These are phyloP conservation scores for Sebastolobus alascanus DNA, from an alignment of 2,797 vertebrate genomes.

Conservation along the genomic window DNA sequence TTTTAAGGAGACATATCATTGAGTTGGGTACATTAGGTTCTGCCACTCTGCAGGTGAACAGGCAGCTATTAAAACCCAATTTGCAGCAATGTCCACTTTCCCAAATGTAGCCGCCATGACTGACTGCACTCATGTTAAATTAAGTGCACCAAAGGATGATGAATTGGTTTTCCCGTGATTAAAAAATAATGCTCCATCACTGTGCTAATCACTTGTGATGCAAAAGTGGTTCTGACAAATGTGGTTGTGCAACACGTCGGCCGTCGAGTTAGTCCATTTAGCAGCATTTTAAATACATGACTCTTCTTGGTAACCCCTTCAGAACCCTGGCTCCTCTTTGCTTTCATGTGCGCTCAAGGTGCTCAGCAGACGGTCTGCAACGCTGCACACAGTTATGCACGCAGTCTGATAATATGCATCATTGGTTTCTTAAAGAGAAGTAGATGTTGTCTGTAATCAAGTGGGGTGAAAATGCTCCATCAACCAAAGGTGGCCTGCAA, in stretches of 20 bases:
- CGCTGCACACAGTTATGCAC: slow-evolving; percentile 12
- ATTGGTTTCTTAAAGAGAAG: slow-evolving; percentile 31
- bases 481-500: slow-evolving; percentile 12
- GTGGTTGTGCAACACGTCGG: slow-evolving; percentile 30
- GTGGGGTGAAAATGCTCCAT: slow-evolving; percentile 28
- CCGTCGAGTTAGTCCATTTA: slow-evolving; percentile 50
- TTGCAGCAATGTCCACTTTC: slow-evolving; percentile 47
- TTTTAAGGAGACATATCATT: slow-evolving; percentile 8
- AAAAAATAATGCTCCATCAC: slow-evolving; percentile 64
- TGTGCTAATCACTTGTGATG: slow-evolving; percentile 47
- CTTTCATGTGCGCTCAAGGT: slow-evolving; percentile 4
- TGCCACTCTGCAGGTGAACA: slow-evolving; percentile 42
- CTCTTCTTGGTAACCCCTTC: not conserved
- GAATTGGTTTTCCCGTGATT: slow-evolving; percentile 53
- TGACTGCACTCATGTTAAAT: slow-evolving; percentile 62
- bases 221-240: slow-evolving; percentile 58
- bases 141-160: slow-evolving; percentile 53
- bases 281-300: slow-evolving; percentile 40
- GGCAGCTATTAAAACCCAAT: slow-evolving; percentile 54
- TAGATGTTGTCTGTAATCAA: slow-evolving; percentile 27
- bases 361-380: slow-evolving; percentile 7
- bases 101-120: slow-evolving; percentile 45
- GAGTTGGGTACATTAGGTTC: slow-evolving; percentile 20
- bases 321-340: not conserved
- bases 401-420: not conserved